Conservation (phyloP, 2,797 vertebrate genomes). For the Leucoraja ocellata region DNA sequence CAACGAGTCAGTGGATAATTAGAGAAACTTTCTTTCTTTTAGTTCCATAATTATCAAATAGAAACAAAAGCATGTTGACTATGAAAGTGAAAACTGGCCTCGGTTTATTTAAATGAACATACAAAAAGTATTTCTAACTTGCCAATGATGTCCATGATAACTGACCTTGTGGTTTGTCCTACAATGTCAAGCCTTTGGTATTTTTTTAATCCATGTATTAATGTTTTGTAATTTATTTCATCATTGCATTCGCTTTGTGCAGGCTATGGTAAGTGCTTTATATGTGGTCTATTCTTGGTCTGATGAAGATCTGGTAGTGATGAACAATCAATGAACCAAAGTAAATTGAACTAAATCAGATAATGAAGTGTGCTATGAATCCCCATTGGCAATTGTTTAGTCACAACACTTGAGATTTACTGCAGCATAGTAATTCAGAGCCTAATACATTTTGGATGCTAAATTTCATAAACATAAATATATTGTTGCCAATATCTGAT, state of each 20-base stretch:
- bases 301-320: constrained; percentile 20
- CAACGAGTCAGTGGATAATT: neutral
- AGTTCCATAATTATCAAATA: neutral
- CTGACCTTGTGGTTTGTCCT: constrained; percentile 27
- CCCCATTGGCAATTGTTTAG: neutral
- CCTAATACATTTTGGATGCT: neutral
- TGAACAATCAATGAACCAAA: constrained; percentile 26
- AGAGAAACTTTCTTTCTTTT: neutral
- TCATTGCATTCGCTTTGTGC: constrained; percentile 37
- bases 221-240: constrained; percentile 39
- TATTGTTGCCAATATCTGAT: neutral
- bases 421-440: neutral
- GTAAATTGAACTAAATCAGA: constrained; percentile 4
- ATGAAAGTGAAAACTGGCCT: neutral
- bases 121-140: neutral
- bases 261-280: constrained; percentile 39
- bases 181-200: constrained; percentile 14
- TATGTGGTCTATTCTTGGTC: constrained; percentile 11
- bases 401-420: neutral
- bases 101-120: neutral
- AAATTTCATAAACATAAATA: neutral
- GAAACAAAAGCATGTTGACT: neutral
- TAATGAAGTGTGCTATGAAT: neutral
- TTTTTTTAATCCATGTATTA: constrained; percentile 31
- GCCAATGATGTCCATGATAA: constrained; percentile 19